A percentile compares a stretch with the other conserved stretches of the same genome.
phyloP scores from a whole-genome alignment of 2,888 invertebrate species.

The Ormyrus nitidulus region DNA sequence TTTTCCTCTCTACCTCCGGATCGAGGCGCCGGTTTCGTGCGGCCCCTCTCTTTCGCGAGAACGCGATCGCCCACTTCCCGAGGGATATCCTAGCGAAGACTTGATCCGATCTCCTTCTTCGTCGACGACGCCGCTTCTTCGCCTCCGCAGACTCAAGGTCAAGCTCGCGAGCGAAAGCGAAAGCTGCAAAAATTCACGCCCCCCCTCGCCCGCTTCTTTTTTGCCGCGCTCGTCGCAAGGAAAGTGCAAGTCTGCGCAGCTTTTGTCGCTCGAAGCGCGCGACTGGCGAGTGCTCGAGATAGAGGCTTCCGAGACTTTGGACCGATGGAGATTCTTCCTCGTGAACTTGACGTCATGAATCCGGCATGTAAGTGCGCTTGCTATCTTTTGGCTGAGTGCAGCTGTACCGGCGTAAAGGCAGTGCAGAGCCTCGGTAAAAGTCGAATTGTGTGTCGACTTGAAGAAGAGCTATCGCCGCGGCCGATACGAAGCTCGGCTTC shows the following conservation, averaged over 20 bases:
- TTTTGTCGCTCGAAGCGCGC: no score
- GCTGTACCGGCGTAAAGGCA: no score
- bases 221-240: neutral
- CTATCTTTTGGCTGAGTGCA: no score
- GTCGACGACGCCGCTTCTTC: neutral
- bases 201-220: neutral
- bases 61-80: slow-evolving; percentile 47
- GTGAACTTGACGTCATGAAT: no score
- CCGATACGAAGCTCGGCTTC: neutral
- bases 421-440: no score
- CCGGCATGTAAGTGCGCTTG: neutral
- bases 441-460: no score
- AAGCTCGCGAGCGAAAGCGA: slow-evolving; percentile 47
- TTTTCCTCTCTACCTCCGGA: slow-evolving; percentile 61
- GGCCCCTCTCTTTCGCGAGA: neutral
- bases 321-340: no score
- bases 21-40: slow-evolving; percentile 26
- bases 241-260: no score
- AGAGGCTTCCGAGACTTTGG: neutral
- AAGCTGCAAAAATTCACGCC: slow-evolving; percentile 29
- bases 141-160: slow-evolving; percentile 45
- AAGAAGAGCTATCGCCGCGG: neutral
- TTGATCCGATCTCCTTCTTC: slow-evolving; percentile 33
- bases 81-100: slow-evolving; percentile 37
- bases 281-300: neutral